Evolutionary conservation across 1,140 invertebrate species (phyloP).

Genomic region (Panulirus ornatus): DNA sequence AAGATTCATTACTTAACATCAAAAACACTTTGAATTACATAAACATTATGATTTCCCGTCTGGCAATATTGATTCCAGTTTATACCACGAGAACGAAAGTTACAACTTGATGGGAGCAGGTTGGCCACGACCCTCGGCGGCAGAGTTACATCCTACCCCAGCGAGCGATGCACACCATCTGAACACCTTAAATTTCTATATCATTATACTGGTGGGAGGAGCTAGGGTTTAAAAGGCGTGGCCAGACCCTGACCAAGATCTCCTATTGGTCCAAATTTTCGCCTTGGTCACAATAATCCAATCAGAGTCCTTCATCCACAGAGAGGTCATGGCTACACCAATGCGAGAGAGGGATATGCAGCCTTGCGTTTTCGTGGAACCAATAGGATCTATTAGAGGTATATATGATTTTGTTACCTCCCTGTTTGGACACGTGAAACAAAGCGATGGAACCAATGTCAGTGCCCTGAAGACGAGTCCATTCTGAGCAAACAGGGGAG

Average conservation of each 20-base stretch:
- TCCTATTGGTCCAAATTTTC: neutral
- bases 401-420: constrained; percentile 5
- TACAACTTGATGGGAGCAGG: too few relatives aligned
- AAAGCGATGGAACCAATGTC: constrained; percentile 1
- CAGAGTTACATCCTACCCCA: neutral
- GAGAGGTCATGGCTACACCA: neutral
- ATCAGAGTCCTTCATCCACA: neutral
- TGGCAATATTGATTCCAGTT: too few relatives aligned
- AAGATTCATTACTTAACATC: too few relatives aligned
- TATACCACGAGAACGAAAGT: too few relatives aligned
- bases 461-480: neutral
- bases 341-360: neutral
- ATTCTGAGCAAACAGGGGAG: neutral
- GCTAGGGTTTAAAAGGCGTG: neutral
- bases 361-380: neutral
- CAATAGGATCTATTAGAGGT: neutral
- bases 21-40: too few relatives aligned
- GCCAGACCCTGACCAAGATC: neutral
- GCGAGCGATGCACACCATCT: neutral
- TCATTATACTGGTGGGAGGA: neutral
- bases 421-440: neutral
- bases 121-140: too few relatives aligned
- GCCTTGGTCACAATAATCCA: neutral
- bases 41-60: too few relatives aligned
- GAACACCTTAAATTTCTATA: neutral